Evolutionary conservation across 2,797 vertebrate genomes (phyloP).

Genomic region (Moxostoma hubbsi): DNA sequence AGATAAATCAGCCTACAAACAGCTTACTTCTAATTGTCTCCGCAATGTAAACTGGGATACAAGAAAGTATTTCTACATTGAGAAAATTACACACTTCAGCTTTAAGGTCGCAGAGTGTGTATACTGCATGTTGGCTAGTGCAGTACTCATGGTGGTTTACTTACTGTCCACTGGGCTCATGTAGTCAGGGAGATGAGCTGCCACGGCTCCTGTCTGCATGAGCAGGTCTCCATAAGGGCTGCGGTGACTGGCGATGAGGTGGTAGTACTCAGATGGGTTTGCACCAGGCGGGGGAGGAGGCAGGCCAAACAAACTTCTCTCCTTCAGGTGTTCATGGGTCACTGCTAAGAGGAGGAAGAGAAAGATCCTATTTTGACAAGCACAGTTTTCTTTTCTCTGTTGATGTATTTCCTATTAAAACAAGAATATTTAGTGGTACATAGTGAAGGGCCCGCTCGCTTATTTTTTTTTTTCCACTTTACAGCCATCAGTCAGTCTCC

Average conservation of each 20-base stretch:
- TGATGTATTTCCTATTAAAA: too few species aligned
- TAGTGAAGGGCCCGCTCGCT: too few species aligned
- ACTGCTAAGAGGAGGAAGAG: slow-evolving; percentile 72
- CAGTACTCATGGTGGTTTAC: slow-evolving; percentile 57
- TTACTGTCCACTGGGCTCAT: slow-evolving; percentile 94
- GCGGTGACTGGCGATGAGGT: slow-evolving; percentile 93
- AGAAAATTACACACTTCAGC: too few species aligned
- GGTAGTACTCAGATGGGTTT: slow-evolving; percentile 92
- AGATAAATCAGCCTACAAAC: too few species aligned
- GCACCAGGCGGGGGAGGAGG: slow-evolving; percentile 84
- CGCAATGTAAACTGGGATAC: too few species aligned
- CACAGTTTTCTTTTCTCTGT: too few species aligned
- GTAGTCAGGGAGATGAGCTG: slow-evolving; percentile 90
- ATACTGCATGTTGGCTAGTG: neutral
- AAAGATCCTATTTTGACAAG: neutral
- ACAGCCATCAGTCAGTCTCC: too few species aligned
- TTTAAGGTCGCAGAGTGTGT: too few species aligned
- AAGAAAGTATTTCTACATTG: too few species aligned
- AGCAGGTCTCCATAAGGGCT: slow-evolving; percentile 91
- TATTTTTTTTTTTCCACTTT: too few species aligned
- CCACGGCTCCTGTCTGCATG: slow-evolving; percentile 84
- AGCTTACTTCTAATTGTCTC: too few species aligned
- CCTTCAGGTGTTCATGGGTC: slow-evolving; percentile 95
- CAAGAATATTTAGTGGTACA: too few species aligned
- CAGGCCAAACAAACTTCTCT: slow-evolving; percentile 89